Percentiles rank a stretch among this genome's conserved stretches.
These are phyloP conservation scores for Chloroclystis v-ata DNA, from an alignment of 2,888 invertebrate species.

Conservation along the genomic window DNA sequence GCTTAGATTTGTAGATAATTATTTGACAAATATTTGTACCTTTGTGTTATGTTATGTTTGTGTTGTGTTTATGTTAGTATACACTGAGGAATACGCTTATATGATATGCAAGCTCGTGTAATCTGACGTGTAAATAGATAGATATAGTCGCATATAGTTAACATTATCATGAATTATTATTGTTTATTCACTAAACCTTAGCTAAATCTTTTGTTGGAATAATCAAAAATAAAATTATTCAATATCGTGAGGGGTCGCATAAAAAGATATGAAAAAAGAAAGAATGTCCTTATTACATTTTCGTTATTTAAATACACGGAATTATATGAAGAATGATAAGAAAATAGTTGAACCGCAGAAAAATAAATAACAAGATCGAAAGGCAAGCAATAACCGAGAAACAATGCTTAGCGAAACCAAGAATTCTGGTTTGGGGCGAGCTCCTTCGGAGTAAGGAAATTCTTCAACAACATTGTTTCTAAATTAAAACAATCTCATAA, in stretches of 20 bases:
- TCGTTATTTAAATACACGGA: slow-evolving; percentile 1
- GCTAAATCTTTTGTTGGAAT: too few species aligned
- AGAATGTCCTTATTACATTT: slow-evolving; percentile 11
- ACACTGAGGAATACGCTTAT: too few species aligned
- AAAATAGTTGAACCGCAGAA: slow-evolving; percentile 35
- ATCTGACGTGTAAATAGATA: too few species aligned
- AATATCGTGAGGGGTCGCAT: too few species aligned
- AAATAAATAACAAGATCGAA: slow-evolving; percentile 54
- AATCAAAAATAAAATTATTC: too few species aligned
- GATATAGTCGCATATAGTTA: too few species aligned
- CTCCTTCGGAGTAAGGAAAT: slow-evolving; percentile 67
- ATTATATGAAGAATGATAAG: slow-evolving; percentile 2
- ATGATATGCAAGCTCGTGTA: too few species aligned
- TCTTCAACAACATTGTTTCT: slow-evolving; percentile 75
- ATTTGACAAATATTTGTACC: too few species aligned
- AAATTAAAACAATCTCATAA: slow-evolving; percentile 79
- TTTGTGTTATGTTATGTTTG: too few species aligned
- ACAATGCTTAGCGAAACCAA: slow-evolving; percentile 71
- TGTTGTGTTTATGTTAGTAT: too few species aligned
- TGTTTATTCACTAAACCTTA: too few species aligned
- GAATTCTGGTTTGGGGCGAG: slow-evolving; percentile 70
- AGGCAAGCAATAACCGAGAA: slow-evolving; percentile 60
- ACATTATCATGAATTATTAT: too few species aligned
- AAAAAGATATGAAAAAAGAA: neutral
- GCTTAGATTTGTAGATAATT: neutral